Percentiles rank a stretch among this genome's conserved stretches.
Conservation (phyloP, 2,888 invertebrate genomes). For the Cheilosia impressa region DNA sequence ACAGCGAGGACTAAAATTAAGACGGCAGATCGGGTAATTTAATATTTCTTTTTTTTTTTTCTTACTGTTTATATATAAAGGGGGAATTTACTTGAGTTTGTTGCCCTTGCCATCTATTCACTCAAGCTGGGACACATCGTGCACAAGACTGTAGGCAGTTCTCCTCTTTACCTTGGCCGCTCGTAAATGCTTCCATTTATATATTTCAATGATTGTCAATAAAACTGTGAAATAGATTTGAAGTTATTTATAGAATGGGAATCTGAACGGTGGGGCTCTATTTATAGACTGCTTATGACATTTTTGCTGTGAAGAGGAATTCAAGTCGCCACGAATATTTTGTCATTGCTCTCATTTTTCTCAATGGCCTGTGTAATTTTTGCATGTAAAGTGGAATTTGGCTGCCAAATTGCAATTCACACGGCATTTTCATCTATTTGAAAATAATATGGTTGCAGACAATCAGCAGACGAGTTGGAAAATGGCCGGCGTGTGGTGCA, state of each 20-base stretch:
- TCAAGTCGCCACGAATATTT: conserved; percentile 10
- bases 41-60: background rate
- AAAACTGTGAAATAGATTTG: conserved; percentile 13
- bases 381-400: conserved; percentile 20
- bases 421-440: background rate
- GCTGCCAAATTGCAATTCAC: background rate
- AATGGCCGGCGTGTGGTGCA: background rate
- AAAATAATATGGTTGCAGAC: conserved; percentile 33
- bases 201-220: conserved; percentile 33
- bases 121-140: background rate
- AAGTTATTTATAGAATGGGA: conserved; percentile 15
- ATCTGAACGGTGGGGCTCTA: conserved; percentile 3
- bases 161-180: conserved; percentile 18
- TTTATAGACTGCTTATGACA: conserved; percentile 5
- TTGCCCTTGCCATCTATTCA: background rate
- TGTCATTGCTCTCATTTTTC: conserved; percentile 16
- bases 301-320: background rate
- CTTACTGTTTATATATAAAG: background rate
- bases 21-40: conserved; percentile 18
- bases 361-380: conserved; percentile 25
- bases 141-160: background rate
- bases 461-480: conserved; percentile 24
- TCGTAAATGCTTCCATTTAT: conserved; percentile 12
- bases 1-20: conserved; percentile 3
- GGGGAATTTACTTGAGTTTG: background rate